A percentile compares a stretch with the other conserved stretches of the same genome.
These are phyloP conservation scores for Ctenoplectra terminalis DNA, from an alignment of 1,140 invertebrate species.

Conservation along the genomic window DNA sequence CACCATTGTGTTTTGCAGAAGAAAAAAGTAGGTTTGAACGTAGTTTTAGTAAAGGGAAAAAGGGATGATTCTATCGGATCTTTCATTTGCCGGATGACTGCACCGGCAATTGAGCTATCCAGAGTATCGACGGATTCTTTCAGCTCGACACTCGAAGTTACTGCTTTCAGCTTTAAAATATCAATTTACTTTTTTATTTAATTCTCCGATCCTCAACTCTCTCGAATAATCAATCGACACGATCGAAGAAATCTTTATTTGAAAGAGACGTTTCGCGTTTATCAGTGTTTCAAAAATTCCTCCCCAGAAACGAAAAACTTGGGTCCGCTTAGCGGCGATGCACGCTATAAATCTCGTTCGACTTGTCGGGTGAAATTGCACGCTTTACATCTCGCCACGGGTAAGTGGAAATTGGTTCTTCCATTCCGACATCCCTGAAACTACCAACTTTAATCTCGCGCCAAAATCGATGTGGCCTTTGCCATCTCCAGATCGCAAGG, in stretches of 20 bases:
- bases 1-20: background rate
- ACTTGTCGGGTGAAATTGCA: slow-evolving; percentile 46
- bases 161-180: background rate
- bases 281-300: slow-evolving; percentile 12
- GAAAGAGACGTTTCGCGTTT: too few species aligned
- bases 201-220: background rate
- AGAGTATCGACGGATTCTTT: background rate
- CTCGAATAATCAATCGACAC: too few species aligned
- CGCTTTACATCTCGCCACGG: slow-evolving; percentile 54
- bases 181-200: background rate
- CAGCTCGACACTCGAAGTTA: background rate
- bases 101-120: slow-evolving; percentile 1
- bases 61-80: slow-evolving; percentile 7
- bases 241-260: too few species aligned
- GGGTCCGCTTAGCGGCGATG: slow-evolving; percentile 4
- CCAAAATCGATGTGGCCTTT: slow-evolving; percentile 68
- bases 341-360: slow-evolving; percentile 48
- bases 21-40: background rate
- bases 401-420: slow-evolving; percentile 65
- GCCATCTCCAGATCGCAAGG: slow-evolving; percentile 30
- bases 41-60: background rate
- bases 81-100: slow-evolving; percentile 16
- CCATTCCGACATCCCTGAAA: slow-evolving; percentile 55
- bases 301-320: slow-evolving; percentile 30
- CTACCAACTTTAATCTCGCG: slow-evolving; percentile 68